Evolutionary conservation across 1,140 invertebrate species (phyloP).

Genomic region (Rhysida immarginata): DNA sequence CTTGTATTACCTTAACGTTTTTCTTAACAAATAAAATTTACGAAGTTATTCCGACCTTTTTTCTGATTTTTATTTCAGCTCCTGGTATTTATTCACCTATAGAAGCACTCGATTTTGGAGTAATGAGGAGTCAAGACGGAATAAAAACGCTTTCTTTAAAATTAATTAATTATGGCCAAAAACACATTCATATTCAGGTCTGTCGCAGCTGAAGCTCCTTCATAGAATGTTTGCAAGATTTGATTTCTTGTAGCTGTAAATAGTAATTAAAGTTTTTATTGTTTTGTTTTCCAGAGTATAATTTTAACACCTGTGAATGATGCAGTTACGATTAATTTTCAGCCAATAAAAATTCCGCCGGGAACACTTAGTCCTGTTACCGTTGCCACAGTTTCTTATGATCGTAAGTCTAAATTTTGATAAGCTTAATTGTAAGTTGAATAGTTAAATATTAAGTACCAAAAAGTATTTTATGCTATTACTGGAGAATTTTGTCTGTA

Average conservation of each 20-base stretch:
- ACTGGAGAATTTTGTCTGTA: background rate
- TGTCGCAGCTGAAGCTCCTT: conserved; percentile 18
- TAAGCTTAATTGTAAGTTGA: background rate
- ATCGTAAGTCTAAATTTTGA: conserved; percentile 41
- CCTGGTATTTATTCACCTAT: conserved; percentile 58
- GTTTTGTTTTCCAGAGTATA: conserved; percentile 26
- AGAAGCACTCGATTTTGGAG: conserved; percentile 68
- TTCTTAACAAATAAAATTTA: no score
- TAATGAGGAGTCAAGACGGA: conserved; percentile 49
- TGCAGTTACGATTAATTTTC: conserved; percentile 35
- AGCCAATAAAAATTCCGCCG: conserved; percentile 43
- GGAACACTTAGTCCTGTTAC: conserved; percentile 41
- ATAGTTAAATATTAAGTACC: background rate
- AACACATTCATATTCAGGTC: conserved; percentile 52
- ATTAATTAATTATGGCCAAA: conserved; percentile 53
- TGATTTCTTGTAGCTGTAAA: conserved; percentile 1
- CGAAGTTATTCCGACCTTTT: no score
- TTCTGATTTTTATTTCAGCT: conserved; percentile 23
- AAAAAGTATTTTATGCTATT: background rate
- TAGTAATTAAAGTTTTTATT: conserved; percentile 6
- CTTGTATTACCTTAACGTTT: no score
- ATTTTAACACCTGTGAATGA: conserved; percentile 31
- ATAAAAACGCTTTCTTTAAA: conserved; percentile 46
- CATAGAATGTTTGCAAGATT: conserved; percentile 22
- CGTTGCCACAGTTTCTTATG: conserved; percentile 53